phyloP scores from a whole-genome alignment of 2,797 vertebrate genomes.

The Oryzias sinensis region DNA sequence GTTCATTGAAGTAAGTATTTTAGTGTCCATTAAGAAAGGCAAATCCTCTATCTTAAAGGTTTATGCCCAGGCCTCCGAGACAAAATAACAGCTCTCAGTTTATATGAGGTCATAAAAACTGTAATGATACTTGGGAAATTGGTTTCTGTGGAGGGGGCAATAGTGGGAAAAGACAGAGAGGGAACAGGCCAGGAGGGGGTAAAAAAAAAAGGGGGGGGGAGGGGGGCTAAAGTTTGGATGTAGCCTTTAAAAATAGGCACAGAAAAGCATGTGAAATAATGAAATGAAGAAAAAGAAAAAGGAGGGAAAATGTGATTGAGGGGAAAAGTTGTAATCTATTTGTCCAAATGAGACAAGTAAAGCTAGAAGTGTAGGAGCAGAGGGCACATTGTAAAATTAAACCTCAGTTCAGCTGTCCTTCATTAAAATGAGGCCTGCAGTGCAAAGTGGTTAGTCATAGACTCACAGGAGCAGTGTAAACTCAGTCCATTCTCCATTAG shows the following conservation, averaged over 20 bases:
- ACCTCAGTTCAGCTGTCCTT: constrained; percentile 67
- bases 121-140: constrained; percentile 76
- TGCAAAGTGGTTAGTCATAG: constrained; percentile 44
- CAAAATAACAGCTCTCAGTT: constrained; percentile 74
- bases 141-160: constrained; percentile 60
- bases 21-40: constrained; percentile 72
- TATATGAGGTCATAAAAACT: constrained; percentile 77
- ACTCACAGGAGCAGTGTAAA: constrained; percentile 36
- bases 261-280: not conserved
- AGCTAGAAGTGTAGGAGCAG: constrained; percentile 46
- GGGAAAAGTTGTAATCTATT: constrained; percentile 10
- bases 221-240: constrained; percentile 1
- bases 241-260: constrained; percentile 18
- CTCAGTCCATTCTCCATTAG: constrained; percentile 74
- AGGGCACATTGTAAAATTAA: constrained; percentile 66
- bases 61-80: constrained; percentile 65
- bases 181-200: constrained; percentile 1
- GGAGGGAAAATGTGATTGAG: constrained; percentile 13
- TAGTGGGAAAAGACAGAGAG: constrained; percentile 28
- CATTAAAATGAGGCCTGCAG: constrained; percentile 61
- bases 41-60: constrained; percentile 70
- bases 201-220: not conserved
- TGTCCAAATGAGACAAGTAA: constrained; percentile 14
- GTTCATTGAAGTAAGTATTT: constrained; percentile 69
- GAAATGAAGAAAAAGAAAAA: constrained; percentile 10